phyloP scores from a whole-genome alignment of 2,113 vertebrate genomes.

The Chauna torquata region DNA sequence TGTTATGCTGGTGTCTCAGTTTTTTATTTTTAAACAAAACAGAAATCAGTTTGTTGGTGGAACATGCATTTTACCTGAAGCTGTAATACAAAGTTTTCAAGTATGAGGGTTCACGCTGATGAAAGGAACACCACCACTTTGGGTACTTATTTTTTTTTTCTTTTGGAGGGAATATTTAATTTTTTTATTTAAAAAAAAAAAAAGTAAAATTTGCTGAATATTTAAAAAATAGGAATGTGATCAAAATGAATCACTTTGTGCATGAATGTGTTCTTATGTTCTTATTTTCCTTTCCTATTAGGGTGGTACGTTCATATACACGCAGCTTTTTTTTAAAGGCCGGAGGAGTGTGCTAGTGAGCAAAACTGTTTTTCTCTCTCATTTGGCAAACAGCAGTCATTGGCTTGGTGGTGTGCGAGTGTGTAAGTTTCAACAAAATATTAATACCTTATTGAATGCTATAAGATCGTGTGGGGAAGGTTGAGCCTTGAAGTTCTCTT shows the following conservation, averaged over 20 bases:
- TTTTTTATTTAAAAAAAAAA: background rate
- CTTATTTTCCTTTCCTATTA: background rate
- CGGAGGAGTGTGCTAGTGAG: background rate
- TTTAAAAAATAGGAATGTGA: background rate
- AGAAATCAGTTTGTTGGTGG: background rate
- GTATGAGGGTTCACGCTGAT: background rate
- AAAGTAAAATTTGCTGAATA: background rate
- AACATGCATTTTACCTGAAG: background rate
- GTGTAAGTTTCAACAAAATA: background rate
- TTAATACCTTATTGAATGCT: background rate
- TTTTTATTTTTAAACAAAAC: background rate
- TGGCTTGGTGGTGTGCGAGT: background rate
- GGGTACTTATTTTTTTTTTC: background rate
- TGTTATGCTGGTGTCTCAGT: background rate
- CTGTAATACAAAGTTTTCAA: background rate
- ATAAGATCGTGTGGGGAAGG: background rate
- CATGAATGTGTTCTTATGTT: background rate
- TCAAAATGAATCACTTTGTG: background rate
- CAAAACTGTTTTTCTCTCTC: background rate
- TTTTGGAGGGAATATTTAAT: background rate
- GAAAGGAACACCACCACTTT: background rate
- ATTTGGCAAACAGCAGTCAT: background rate
- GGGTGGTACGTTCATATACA: background rate
- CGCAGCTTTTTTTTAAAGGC: background rate
- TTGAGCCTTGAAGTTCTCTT: background rate